Base-by-base conservation (phyloP, 1,140 invertebrate species). In the Oedothorax gibbosus region DNA sequence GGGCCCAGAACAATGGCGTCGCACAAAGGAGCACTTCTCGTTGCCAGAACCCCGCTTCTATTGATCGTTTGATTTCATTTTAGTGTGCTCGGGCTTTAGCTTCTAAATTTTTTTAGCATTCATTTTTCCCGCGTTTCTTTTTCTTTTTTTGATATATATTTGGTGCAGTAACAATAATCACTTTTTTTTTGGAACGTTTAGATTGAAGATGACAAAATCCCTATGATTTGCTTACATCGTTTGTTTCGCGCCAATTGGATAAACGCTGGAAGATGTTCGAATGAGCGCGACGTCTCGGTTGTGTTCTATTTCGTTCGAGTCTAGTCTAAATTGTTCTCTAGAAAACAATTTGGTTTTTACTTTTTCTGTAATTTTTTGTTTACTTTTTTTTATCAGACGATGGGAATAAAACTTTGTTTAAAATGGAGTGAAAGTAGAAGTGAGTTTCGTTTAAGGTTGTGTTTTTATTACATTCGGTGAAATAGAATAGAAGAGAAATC, bases 31-130 rank as follows among this genome's bases (percentile, higher is more conserved):
- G 72, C 50, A 66, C 62, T 84, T 84, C 81, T 76, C 81, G 81
- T 84, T 84, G 81, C 81, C 81, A 84, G 81, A 84, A 75, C 71
- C 81, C 60, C 62, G 18, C 81, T 84, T 68, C 81, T 84, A 84
- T 84, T 84, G 81, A 84, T 84, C 81, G 81, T 84, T 84, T 84
- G 81, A 84, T 84, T 84, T 84, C 81, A 84, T 84, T 84, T 84
- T 84, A 75, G 72, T 75, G 72, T 75, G 72, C 54, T 75, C 56
- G 21, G 51, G 78, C 66, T 60, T 54, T 60, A 15, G 51, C 64
- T 79, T 79, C 77, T 14, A 79, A n/a, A 20, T 54, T 68, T 68
- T 60, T 75, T 60, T 60, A n/a, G 12, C 53, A 51, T 71, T 71
- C 50, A 53, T 53, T 21, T 51, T 71, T 71, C 54, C 51, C 49